Evolutionary conservation across 2,888 invertebrate genomes (phyloP).

Genomic region (Ganaspis brasiliensis): DNA sequence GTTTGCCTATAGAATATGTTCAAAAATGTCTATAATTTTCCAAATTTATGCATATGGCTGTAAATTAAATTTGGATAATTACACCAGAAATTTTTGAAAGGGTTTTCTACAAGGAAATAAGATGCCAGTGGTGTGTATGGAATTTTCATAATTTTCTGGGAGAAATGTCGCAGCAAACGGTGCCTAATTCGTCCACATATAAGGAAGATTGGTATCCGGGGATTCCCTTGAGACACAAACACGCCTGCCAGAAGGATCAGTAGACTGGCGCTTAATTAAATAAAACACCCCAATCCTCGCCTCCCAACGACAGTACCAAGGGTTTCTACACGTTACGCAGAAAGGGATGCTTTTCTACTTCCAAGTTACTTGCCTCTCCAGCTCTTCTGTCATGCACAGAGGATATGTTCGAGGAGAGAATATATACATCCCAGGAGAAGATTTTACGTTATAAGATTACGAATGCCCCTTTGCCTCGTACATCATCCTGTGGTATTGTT

Average conservation of each 20-base stretch:
- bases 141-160: slow-evolving; percentile 62
- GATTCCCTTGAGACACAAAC: slow-evolving; percentile 72
- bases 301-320: slow-evolving; percentile 62
- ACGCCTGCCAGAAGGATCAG: slow-evolving; percentile 69
- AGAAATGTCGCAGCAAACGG: slow-evolving; percentile 53
- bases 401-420: slow-evolving; percentile 27
- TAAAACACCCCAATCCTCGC: slow-evolving; percentile 75
- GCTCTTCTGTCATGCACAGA: slow-evolving; percentile 58
- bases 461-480: slow-evolving; percentile 22
- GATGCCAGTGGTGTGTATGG: slow-evolving; percentile 48
- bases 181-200: slow-evolving; percentile 66
- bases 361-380: slow-evolving; percentile 47
- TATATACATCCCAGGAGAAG: slow-evolving; percentile 32
- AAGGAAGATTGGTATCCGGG: slow-evolving; percentile 65
- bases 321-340: slow-evolving; percentile 66
- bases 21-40: no score
- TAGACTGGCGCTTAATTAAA: slow-evolving; percentile 75
- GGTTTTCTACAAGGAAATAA: no score
- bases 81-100: no score
- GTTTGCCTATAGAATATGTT: no score
- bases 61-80: no score
- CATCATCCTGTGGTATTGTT: slow-evolving; percentile 7
- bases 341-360: slow-evolving; percentile 61
- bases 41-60: no score
- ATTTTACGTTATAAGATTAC: slow-evolving; percentile 32